These are phyloP conservation scores for Gonatopus flavifemur DNA, from an alignment of 1,140 invertebrate species.

Conservation along the genomic window DNA sequence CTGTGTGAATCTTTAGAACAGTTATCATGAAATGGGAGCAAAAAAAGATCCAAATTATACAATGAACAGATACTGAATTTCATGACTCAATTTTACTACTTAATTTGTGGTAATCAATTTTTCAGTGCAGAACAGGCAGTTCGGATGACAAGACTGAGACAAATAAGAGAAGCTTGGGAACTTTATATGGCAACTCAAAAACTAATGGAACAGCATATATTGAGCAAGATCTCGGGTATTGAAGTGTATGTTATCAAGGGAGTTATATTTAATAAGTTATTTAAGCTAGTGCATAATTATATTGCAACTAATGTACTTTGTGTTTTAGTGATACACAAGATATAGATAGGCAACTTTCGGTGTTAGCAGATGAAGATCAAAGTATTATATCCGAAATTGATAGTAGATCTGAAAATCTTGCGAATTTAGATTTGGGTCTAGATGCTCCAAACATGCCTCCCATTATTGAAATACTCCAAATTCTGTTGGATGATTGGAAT, in stretches of 20 bases:
- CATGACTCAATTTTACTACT: too few relatives aligned
- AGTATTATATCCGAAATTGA: slow-evolving; percentile 7
- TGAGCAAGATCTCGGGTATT: slow-evolving; percentile 17
- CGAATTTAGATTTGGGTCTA: slow-evolving; percentile 24
- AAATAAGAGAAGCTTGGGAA: slow-evolving; percentile 63
- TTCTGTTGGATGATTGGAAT: slow-evolving; percentile 37
- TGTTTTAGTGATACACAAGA: slow-evolving; percentile 23
- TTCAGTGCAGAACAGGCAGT: slow-evolving; percentile 55
- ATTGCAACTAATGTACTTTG: background rate
- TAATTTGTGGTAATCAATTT: slow-evolving; percentile 11
- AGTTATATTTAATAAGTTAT: background rate
- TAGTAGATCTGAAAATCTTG: slow-evolving; percentile 21
- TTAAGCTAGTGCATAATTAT: background rate
- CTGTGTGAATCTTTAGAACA: too few relatives aligned
- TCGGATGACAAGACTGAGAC: slow-evolving; percentile 59
- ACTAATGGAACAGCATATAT: slow-evolving; percentile 52
- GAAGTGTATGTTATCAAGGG: slow-evolving; percentile 13
- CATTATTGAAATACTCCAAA: slow-evolving; percentile 32
- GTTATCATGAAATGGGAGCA: background rate
- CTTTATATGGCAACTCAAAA: slow-evolving; percentile 60
- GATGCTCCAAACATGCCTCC: slow-evolving; percentile 24
- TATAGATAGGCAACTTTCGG: slow-evolving; percentile 25
- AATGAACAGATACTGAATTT: too few relatives aligned
- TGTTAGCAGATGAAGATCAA: slow-evolving; percentile 14
- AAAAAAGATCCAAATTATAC: slow-evolving; percentile 14